Evolutionary conservation across 53 echinoderm and acorn worm genomes (phyloP).

Genomic region (Hippasteria phrygiana): DNA sequence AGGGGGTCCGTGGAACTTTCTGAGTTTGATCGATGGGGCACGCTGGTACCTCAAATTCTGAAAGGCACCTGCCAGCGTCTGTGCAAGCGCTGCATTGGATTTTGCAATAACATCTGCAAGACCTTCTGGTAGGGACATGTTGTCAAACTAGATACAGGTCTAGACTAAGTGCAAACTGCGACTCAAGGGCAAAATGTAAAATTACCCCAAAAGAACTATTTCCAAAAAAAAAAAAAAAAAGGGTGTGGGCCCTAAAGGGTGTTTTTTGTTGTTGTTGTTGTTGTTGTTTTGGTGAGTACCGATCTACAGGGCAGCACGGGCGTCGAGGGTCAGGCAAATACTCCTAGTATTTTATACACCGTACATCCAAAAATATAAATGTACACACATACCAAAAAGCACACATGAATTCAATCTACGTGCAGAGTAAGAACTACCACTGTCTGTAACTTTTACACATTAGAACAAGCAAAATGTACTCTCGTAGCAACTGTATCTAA

Average conservation of each 20-base stretch:
- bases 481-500: too few species aligned
- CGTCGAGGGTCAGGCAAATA: too few species aligned
- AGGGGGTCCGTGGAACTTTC: neutral
- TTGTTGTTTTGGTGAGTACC: too few species aligned
- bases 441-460: neutral
- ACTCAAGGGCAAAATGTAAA: too few species aligned
- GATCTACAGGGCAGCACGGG: too few species aligned
- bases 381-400: too few species aligned
- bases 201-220: neutral
- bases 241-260: neutral
- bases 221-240: neutral
- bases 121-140: neutral
- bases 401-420: neutral
- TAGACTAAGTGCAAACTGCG: too few species aligned
- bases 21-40: neutral
- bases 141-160: neutral
- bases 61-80: neutral
- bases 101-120: neutral
- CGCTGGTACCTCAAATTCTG: neutral
- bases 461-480: neutral
- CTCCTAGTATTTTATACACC: neutral
- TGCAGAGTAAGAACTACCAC: neutral
- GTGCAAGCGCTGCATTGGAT: neutral
- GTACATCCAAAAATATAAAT: neutral
- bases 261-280: too few species aligned